Evolutionary conservation across 2,888 invertebrate species (phyloP), one percentile per base, ranked within the genome.

Genomic region (Zygaena filipendulae): DNA sequence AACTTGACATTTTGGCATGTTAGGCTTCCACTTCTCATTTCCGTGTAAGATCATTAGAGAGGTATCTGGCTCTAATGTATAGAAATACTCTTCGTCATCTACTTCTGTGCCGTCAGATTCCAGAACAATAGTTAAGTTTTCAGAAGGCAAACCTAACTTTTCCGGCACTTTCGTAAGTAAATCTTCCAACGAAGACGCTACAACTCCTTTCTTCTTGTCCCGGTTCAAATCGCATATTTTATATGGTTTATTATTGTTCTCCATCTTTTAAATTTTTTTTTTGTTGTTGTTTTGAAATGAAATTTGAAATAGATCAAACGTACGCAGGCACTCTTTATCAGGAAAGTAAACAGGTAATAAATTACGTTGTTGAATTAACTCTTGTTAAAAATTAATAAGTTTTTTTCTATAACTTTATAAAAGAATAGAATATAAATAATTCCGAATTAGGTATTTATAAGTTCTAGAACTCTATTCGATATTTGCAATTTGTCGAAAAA

Each of bases 21-120:
- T 79, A 2, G 83, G 84, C 33, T 82, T 71, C 92, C 92, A 92
- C 55, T 87, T 89, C 59, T 92, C 88, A 43, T 85, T 84, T 4
- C 86, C 86, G 39, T 85, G 85, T 27, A 94, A 82, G 26, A 92
- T 85, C 88, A 94, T 93, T 37, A 93, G 81, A 51, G 87, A 87
- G 10, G 94, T 92, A 52, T 96, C 92, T 40, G 88, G 88, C 48
- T 95, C 94, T 39, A 96, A 77, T 2, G 95, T 95, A 25, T 88
- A 90, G 64, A 96, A 96, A 68, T 95, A 96, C 59, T 95, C 95
- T 61, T 96, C 95, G 55, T 96, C 95, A 49, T 96, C 95, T 26
- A 96, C 91, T 81, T 96, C 95, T 0, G 96, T 96, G 16, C 96
- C 96, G 74, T 96, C 96, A 25, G 86, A 88, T 61, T 96, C 96